phyloP scores from a whole-genome alignment of 92 coral and sea anemone species.

The Siderastrea radians region DNA sequence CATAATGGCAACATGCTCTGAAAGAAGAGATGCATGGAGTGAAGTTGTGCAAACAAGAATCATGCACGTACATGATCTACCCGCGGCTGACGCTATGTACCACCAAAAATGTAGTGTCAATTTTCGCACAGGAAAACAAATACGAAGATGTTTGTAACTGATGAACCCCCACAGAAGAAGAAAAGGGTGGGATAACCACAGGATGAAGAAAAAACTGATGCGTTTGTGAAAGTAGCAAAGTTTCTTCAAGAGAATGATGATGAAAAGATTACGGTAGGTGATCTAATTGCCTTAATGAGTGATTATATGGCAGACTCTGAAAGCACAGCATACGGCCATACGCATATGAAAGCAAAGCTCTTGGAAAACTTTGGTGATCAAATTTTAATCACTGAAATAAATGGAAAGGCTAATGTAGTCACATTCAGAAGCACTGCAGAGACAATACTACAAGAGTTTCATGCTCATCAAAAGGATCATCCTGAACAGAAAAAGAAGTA shows the following conservation, averaged over 20 bases:
- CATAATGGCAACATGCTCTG: no score
- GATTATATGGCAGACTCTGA: slow-evolving; percentile 8
- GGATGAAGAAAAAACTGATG: slow-evolving; percentile 38
- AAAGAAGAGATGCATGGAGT: background rate
- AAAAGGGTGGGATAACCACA: slow-evolving; percentile 34
- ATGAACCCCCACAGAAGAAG: slow-evolving; percentile 6
- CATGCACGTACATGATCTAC: slow-evolving; percentile 36
- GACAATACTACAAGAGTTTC: slow-evolving; percentile 5
- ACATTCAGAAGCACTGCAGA: no score
- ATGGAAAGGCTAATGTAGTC: no score
- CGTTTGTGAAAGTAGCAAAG: slow-evolving; percentile 12
- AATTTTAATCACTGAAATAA: slow-evolving; percentile 21
- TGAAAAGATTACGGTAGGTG: slow-evolving; percentile 17
- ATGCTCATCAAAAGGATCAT: background rate
- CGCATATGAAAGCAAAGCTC: slow-evolving; percentile 35
- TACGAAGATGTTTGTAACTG: slow-evolving; percentile 7
- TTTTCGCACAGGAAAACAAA: background rate
- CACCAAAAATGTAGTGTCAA: slow-evolving; percentile 31
- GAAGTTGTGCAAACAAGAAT: slow-evolving; percentile 15
- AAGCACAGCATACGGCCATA: slow-evolving; percentile 25
- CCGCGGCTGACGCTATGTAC: slow-evolving; percentile 36
- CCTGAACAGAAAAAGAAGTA: no score
- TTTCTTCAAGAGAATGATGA: slow-evolving; percentile 24
- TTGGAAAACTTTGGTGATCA: slow-evolving; percentile 43
- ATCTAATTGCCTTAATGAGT: slow-evolving; percentile 11